Conservation (phyloP, 2,113 vertebrate species). For the Tupaia tana region DNA sequence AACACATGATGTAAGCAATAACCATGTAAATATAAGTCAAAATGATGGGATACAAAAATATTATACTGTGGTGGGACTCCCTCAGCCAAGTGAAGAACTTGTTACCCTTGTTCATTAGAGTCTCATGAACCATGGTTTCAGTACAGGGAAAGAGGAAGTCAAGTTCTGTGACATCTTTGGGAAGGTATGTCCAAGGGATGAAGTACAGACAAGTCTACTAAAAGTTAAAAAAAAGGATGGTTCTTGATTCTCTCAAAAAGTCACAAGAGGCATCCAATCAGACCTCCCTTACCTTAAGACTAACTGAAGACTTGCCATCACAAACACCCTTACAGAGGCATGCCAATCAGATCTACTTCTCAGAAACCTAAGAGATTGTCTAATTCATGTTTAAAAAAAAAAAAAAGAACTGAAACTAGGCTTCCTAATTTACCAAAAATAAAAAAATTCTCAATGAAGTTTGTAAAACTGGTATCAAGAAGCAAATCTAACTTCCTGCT, state of each 20-base stretch:
- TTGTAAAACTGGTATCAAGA: constrained; percentile 66
- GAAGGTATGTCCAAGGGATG: constrained; percentile 38
- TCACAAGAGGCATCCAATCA: not conserved
- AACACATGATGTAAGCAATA: constrained; percentile 13
- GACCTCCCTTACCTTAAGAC: not conserved
- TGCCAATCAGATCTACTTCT: constrained; percentile 54
- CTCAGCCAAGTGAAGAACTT: not conserved
- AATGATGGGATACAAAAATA: not conserved
- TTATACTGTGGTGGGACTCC: not conserved
- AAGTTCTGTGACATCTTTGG: constrained; percentile 49
- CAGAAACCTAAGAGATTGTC: constrained; percentile 54
- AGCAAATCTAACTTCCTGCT: constrained; percentile 70
- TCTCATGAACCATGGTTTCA: constrained; percentile 21
- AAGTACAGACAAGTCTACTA: not conserved
- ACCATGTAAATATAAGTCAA: not conserved
- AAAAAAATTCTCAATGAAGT: constrained; percentile 80
- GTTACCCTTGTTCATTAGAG: not conserved
- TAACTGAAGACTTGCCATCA: not conserved
- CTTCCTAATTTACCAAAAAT: constrained; percentile 68
- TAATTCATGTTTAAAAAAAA: constrained; percentile 56
- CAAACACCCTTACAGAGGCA: not conserved
- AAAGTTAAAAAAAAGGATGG: not conserved
- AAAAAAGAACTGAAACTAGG: constrained; percentile 79
- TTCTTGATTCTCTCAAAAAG: not conserved
- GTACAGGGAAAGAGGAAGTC: constrained; percentile 58